Percentiles rank a stretch among this genome's conserved stretches.
phyloP scores from a whole-genome alignment of 2,888 invertebrate genomes.

The Fabriciana adippe region DNA sequence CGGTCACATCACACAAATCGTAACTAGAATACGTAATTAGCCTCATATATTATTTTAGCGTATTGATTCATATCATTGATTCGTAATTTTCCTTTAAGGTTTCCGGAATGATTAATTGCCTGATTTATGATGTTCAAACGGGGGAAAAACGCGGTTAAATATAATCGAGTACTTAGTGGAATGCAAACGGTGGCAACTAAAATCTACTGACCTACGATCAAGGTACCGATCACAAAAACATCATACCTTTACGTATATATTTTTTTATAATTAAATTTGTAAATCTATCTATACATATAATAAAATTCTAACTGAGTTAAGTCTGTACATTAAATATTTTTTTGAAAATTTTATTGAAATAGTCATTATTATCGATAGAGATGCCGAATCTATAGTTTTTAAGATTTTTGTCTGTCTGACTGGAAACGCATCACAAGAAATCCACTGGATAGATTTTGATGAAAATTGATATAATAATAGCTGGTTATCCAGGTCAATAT shows the following conservation, averaged over 20 bases:
- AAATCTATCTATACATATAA: background rate
- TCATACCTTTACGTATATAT: too few relatives aligned
- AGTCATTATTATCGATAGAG: too few relatives aligned
- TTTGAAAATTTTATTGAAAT: too few relatives aligned
- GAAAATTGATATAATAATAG: too few relatives aligned
- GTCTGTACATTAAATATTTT: too few relatives aligned
- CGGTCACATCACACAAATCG: constrained; percentile 10
- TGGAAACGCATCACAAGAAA: too few relatives aligned
- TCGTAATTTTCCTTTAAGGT: constrained; percentile 28
- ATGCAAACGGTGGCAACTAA: background rate
- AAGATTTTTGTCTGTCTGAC: too few relatives aligned
- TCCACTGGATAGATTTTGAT: too few relatives aligned
- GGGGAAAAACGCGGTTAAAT: constrained; percentile 26
- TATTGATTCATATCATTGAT: constrained; percentile 18
- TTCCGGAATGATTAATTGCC: constrained; percentile 33
- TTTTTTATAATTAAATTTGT: too few relatives aligned
- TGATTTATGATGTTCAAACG: constrained; percentile 25
- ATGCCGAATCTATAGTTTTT: too few relatives aligned
- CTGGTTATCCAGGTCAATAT: too few relatives aligned
- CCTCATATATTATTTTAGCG: constrained; percentile 7
- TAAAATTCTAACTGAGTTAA: too few relatives aligned
- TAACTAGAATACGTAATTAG: constrained; percentile 15
- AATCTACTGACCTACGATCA: background rate
- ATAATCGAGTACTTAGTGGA: background rate
- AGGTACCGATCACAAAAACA: background rate